A percentile compares a stretch with the other conserved stretches of the same genome.
phyloP scores from a whole-genome alignment of 2,113 vertebrate species.

The Apistogramma diplotaenia region DNA sequence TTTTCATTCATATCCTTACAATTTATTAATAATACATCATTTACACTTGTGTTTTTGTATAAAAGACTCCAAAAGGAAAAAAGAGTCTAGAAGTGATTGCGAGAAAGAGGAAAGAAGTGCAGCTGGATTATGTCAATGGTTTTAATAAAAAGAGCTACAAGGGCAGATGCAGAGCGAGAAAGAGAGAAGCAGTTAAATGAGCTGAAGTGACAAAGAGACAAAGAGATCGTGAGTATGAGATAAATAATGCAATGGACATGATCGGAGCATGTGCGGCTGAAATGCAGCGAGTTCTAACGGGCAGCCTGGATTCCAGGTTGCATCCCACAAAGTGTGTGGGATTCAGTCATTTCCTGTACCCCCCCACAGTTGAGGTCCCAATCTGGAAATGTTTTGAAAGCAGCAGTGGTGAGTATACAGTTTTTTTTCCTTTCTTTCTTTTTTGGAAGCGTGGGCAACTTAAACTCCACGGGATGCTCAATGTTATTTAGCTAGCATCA shows the following conservation, averaged over 20 bases:
- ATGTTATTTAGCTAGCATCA: not conserved
- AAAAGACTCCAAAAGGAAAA: conserved; percentile 80
- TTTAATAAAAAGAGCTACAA: conserved; percentile 63
- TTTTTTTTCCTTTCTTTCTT: not conserved
- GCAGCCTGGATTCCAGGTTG: conserved; percentile 69
- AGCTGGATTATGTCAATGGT: conserved; percentile 33
- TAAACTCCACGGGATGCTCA: not conserved
- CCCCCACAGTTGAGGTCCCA: conserved; percentile 56
- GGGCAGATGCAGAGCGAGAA: conserved; percentile 42
- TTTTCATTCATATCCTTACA: conserved; percentile 79
- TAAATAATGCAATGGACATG: conserved; percentile 57
- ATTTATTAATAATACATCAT: conserved; percentile 79
- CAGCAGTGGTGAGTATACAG: not conserved
- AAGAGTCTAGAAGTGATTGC: conserved; percentile 73
- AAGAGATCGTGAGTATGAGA: conserved; percentile 55
- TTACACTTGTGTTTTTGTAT: conserved; percentile 79
- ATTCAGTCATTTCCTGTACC: conserved; percentile 52
- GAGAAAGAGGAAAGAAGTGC: conserved; percentile 47
- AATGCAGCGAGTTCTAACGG: conserved; percentile 54
- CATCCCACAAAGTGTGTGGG: conserved; percentile 50
- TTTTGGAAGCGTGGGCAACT: not conserved
- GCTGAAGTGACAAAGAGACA: conserved; percentile 43
- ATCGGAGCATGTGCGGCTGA: conserved; percentile 48
- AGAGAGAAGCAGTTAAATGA: conserved; percentile 39
- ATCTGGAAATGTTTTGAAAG: conserved; percentile 65